Conservation (phyloP, 2,113 vertebrate genomes). For the Otocyon megalotis region DNA sequence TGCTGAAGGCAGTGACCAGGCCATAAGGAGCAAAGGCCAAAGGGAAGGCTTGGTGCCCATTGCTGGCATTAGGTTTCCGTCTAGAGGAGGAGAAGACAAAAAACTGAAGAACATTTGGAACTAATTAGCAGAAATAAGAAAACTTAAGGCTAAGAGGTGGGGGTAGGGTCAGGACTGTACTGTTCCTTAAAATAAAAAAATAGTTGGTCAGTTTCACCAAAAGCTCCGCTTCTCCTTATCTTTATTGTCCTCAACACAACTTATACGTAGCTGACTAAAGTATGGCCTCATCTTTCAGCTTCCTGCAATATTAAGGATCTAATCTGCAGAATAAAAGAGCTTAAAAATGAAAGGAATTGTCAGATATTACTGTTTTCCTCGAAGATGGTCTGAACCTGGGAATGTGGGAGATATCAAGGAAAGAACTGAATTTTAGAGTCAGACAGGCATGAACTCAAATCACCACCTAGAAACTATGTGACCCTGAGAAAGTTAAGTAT, state of each 20-base stretch:
- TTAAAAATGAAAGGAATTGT: neutral
- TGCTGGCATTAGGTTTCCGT: slow-evolving; percentile 81
- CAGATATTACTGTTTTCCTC: neutral
- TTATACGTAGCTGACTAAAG: slow-evolving; percentile 45
- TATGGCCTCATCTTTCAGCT: neutral
- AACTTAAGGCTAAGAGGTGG: slow-evolving; percentile 61
- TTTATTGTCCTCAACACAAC: slow-evolving; percentile 14
- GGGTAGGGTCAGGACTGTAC: neutral
- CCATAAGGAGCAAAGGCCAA: slow-evolving; percentile 81
- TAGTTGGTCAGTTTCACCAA: slow-evolving; percentile 27
- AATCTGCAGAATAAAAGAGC: neutral
- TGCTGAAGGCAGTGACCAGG: slow-evolving; percentile 75
- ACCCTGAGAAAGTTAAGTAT: neutral
- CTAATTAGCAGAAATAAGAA: slow-evolving; percentile 78
- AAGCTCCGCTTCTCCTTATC: slow-evolving; percentile 64
- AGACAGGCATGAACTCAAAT: neutral
- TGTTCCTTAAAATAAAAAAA: slow-evolving; percentile 73
- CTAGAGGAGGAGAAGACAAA: slow-evolving; percentile 58
- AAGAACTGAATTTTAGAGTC: neutral
- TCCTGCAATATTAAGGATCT: slow-evolving; percentile 22
- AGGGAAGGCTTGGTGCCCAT: slow-evolving; percentile 64
- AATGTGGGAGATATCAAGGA: neutral
- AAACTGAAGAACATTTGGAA: slow-evolving; percentile 82
- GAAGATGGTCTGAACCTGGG: neutral
- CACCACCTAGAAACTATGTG: neutral